Evolutionary conservation across 2,113 vertebrate species (phyloP).

Genomic region (Seriola quinqueradiata): DNA sequence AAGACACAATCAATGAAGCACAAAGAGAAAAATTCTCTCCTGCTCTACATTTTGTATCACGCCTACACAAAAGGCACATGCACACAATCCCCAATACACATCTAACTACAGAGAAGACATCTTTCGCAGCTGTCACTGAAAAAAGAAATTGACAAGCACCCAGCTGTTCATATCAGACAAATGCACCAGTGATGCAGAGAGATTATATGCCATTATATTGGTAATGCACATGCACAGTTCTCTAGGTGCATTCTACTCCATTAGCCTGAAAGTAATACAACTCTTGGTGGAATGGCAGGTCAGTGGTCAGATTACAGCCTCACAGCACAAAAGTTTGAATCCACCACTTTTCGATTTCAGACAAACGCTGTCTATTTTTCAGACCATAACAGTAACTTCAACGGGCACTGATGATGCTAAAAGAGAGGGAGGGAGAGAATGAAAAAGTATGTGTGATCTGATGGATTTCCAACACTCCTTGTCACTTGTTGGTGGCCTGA

Average conservation of each 20-base stretch:
- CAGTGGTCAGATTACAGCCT: neutral
- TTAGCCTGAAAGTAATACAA: neutral
- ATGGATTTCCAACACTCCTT: neutral
- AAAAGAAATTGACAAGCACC: neutral
- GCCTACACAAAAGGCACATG: constrained; percentile 9
- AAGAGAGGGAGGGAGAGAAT: neutral
- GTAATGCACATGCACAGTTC: neutral
- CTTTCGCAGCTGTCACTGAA: constrained; percentile 24
- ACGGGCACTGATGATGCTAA: too few species aligned
- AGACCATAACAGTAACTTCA: too few species aligned
- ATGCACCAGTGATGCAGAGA: constrained; percentile 3
- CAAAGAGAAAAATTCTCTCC: neutral
- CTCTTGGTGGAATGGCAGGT: neutral
- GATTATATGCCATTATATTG: neutral
- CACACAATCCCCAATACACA: neutral
- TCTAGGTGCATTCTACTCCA: neutral
- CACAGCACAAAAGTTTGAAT: neutral
- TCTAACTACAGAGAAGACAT: neutral
- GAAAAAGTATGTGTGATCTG: neutral
- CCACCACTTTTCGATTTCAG: neutral
- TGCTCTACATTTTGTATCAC: neutral
- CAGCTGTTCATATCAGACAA: constrained; percentile 62
- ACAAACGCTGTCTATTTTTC: neutral
- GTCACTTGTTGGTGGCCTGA: neutral
- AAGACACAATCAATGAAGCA: constrained; percentile 2